Percentiles rank a stretch among this genome's conserved stretches.
Conservation (phyloP, 2,113 vertebrate genomes). For the Donacobius atricapilla region DNA sequence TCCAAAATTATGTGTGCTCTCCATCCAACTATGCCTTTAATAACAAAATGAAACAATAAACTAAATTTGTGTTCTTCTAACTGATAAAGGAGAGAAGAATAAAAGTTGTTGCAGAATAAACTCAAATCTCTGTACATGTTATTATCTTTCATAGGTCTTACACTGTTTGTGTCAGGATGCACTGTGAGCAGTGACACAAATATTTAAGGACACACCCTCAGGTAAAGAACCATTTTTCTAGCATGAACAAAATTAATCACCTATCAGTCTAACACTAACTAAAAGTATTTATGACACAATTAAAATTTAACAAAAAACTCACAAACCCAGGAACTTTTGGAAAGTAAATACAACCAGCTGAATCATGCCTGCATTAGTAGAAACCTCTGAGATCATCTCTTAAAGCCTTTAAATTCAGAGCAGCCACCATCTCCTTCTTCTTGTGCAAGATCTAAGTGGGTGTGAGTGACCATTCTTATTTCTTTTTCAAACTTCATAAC, state of each 20-base stretch:
- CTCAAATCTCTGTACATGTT: background rate
- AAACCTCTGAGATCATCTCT: background rate
- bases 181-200: background rate
- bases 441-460: background rate
- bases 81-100: background rate
- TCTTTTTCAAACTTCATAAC: background rate
- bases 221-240: conserved; percentile 4
- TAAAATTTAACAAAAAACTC: background rate
- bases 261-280: background rate
- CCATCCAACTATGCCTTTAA: background rate
- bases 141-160: background rate
- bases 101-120: conserved; percentile 7
- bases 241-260: conserved; percentile 11
- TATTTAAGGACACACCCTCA: background rate
- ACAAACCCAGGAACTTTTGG: background rate
- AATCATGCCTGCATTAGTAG: background rate
- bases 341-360: background rate
- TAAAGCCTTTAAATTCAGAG: background rate
- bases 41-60: background rate
- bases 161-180: background rate
- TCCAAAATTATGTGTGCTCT: background rate
- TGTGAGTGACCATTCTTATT: background rate
- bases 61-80: background rate
- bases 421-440: background rate
- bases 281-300: background rate